phyloP scores from a whole-genome alignment of 1,140 invertebrate species.

The Metaphire vulgaris region DNA sequence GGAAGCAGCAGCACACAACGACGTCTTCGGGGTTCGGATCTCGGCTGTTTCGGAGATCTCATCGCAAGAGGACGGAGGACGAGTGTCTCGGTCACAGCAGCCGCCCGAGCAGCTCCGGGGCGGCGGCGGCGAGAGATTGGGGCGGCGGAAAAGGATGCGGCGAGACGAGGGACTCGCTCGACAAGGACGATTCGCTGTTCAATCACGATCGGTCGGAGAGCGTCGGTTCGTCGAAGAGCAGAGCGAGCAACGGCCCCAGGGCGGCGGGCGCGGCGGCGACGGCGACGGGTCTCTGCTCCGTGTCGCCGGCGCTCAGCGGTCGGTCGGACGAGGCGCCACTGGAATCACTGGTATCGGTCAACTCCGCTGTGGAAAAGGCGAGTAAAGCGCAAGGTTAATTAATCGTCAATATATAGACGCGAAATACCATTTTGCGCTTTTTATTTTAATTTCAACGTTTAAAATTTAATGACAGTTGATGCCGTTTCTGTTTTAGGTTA shows the following conservation, averaged over 20 bases:
- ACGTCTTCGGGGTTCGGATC: background rate
- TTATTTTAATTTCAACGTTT: too few species aligned
- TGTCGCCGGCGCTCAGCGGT: background rate
- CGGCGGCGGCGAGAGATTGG: background rate
- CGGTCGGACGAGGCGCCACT: background rate
- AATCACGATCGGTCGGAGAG: background rate
- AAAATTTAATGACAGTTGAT: too few species aligned
- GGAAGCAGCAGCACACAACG: background rate
- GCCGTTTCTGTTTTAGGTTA: too few species aligned
- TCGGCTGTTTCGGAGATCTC: background rate
- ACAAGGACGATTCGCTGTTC: background rate
- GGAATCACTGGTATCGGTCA: background rate
- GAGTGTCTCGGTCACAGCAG: too few species aligned
- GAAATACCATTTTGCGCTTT: too few species aligned
- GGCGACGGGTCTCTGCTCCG: background rate
- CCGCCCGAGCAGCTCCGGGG: too few species aligned
- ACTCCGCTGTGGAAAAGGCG: background rate
- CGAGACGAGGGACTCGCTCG: too few species aligned
- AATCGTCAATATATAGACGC: too few species aligned
- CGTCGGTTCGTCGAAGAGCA: background rate
- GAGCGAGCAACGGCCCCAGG: background rate
- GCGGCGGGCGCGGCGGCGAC: too few species aligned
- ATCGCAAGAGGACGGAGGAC: too few species aligned
- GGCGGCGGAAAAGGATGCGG: background rate
- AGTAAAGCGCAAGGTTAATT: too few species aligned